Evolutionary conservation across 2,888 invertebrate species (phyloP), one percentile per base, ranked within the genome.

Genomic region (Mesorhabditis belari): DNA sequence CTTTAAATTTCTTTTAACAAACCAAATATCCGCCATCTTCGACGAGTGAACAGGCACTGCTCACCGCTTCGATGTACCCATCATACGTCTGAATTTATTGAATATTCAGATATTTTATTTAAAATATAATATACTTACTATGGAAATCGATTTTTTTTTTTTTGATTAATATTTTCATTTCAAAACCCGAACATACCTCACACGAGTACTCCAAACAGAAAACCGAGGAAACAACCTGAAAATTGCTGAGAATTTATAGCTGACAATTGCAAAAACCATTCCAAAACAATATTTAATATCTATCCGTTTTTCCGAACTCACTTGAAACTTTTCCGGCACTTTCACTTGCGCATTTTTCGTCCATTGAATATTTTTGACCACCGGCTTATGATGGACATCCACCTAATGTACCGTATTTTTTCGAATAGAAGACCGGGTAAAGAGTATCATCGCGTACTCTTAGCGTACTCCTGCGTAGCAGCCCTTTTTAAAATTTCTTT

Each of bases 151-250:
- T n/a, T n/a, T n/a, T n/a, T n/a, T n/a, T n/a, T n/a, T n/a, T n/a
- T n/a, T n/a, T n/a, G n/a, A n/a, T n/a, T n/a, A n/a, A n/a, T n/a
- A n/a, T n/a, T n/a, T n/a, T n/a, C n/a, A n/a, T n/a, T n/a, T n/a
- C n/a, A n/a, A n/a, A n/a, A n/a, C n/a, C n/a, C n/a, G n/a, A n/a
- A n/a, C n/a, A n/a, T n/a, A n/a, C n/a, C n/a, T 75, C 73, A 35
- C 67, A 70, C 0, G 78, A 75, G 62, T 79, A 79, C 61, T 79
- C 79, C 52, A 79, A 64, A 57, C 79, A 79, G 66, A 80, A 79
- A 2, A 79, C 73, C 3, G 78, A 76, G 4, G 76, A 67, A 3
- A 79, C 77, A 17, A 77, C 73, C 62, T 67, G 67, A 23, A 65
- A 59, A 51, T 21, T 51, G 17, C 12, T n/a, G 52, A 19, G 57